These are phyloP conservation scores for Misgurnus anguillicaudatus DNA, from an alignment of 2,113 vertebrate species.

Conservation along the genomic window DNA sequence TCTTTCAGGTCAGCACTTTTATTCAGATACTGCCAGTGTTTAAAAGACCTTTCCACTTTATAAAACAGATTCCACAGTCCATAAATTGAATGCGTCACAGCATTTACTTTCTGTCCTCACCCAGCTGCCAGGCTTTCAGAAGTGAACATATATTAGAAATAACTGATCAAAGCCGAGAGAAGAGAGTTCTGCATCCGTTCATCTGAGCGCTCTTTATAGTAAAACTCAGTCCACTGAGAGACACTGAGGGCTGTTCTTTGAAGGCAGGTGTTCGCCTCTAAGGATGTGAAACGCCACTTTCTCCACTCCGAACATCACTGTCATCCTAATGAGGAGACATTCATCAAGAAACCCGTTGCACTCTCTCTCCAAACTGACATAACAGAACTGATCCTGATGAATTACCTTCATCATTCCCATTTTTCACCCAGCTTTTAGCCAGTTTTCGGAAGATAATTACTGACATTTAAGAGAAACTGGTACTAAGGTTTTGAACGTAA, in stretches of 20 bases:
- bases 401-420: slow-evolving; percentile 27
- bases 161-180: slow-evolving; percentile 30
- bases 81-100: slow-evolving; percentile 2
- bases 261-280: slow-evolving; percentile 31
- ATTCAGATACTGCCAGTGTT: neutral
- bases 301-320: slow-evolving; percentile 20
- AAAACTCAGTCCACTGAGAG: neutral
- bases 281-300: slow-evolving; percentile 28
- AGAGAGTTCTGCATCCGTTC: slow-evolving; percentile 22
- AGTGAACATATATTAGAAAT: slow-evolving; percentile 24
- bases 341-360: slow-evolving; percentile 4
- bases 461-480: neutral
- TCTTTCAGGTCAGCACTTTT: slow-evolving; percentile 9
- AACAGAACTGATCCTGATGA: slow-evolving; percentile 16
- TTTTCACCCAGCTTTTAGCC: slow-evolving; percentile 24
- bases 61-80: neutral
- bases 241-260: slow-evolving; percentile 25
- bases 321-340: slow-evolving; percentile 33
- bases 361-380: neutral
- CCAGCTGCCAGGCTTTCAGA: slow-evolving; percentile 17
- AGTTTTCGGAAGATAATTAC: slow-evolving; percentile 31
- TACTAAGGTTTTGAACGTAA: slow-evolving; percentile 29
- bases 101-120: neutral
- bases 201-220: slow-evolving; percentile 8
- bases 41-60: neutral